Percentiles rank a stretch among this genome's conserved stretches.
phyloP scores from a whole-genome alignment of 2,113 vertebrate genomes.

The Centropus bengalensis region DNA sequence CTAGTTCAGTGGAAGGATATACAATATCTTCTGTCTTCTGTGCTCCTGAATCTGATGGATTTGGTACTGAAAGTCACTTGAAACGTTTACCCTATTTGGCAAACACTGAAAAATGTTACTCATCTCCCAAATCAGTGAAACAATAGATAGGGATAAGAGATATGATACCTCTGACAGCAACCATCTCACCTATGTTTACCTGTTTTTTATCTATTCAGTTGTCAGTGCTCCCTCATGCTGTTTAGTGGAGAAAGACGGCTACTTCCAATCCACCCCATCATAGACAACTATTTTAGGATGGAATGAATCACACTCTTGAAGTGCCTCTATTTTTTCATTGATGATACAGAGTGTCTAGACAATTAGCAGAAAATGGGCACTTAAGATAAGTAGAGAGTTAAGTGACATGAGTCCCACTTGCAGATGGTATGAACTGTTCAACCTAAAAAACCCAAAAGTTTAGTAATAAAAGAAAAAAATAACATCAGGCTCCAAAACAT shows the following conservation, averaged over 20 bases:
- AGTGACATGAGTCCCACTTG: not conserved
- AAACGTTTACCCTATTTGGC: not conserved
- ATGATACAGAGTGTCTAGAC: not conserved
- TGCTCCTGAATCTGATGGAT: not conserved
- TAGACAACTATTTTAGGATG: slow-evolving; percentile 5
- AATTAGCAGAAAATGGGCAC: slow-evolving; percentile 18
- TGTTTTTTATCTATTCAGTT: not conserved
- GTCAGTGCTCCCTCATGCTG: not conserved
- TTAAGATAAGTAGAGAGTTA: not conserved
- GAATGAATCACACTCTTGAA: slow-evolving; percentile 25
- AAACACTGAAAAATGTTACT: not conserved
- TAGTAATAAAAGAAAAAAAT: not conserved
- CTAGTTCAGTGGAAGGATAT: not conserved
- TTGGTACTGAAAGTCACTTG: not conserved
- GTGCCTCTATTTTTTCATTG: not conserved
- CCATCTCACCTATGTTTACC: not conserved
- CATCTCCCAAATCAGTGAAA: not conserved
- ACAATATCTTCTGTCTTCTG: not conserved
- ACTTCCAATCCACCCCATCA: not conserved
- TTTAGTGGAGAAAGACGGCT: not conserved
- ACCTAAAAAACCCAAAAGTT: not conserved
- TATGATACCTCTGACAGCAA: not conserved
- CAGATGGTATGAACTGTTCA: not conserved
- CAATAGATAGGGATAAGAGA: not conserved
- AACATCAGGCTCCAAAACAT: not conserved